Evolutionary conservation across 2,113 vertebrate genomes (phyloP).

Genomic region (Phrynosoma platyrhinos): DNA sequence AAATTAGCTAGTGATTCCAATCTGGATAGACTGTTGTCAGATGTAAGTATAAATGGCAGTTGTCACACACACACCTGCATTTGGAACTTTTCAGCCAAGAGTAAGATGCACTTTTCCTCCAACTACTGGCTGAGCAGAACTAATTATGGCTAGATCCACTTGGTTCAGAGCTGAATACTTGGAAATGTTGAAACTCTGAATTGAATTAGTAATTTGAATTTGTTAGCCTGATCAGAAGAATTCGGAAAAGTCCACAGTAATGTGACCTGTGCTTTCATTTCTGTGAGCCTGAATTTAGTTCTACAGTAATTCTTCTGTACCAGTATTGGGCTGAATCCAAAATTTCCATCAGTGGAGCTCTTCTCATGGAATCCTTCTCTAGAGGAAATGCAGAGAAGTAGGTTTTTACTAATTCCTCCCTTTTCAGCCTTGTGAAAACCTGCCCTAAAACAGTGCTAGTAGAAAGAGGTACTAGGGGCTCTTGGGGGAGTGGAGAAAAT

Average conservation of each 20-base stretch:
- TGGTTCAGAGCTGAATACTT: not conserved
- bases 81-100: not conserved
- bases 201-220: not conserved
- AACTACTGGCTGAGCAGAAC: not conserved
- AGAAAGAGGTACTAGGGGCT: not conserved
- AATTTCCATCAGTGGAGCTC: not conserved
- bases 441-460: not conserved
- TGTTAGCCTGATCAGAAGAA: not conserved
- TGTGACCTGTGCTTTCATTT: not conserved
- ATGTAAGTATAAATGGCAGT: constrained; percentile 80
- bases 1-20: constrained; percentile 90
- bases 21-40: constrained; percentile 92
- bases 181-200: not conserved
- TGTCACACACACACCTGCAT: not conserved
- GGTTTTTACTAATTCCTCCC: not conserved
- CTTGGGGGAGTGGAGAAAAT: not conserved
- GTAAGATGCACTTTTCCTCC: not conserved
- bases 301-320: not conserved
- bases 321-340: not conserved
- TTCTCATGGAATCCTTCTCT: not conserved
- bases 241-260: not conserved
- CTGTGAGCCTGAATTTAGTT: not conserved
- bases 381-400: not conserved
- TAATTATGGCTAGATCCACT: not conserved
- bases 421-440: too few species aligned